Evolutionary conservation across 2,797 vertebrate species (phyloP).

Genomic region (Pempheris klunzingeri): DNA sequence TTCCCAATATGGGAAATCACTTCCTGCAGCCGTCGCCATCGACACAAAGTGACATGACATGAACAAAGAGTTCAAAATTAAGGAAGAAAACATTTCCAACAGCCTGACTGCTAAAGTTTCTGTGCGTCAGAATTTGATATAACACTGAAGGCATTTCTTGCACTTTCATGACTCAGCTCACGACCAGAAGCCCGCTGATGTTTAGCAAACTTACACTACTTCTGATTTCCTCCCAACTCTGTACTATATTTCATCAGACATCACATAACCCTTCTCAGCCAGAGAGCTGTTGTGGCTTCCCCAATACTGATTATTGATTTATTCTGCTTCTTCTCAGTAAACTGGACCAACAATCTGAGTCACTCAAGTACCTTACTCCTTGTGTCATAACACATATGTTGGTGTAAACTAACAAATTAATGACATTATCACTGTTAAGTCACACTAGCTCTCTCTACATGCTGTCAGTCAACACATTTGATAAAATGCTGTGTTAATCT

Average conservation of each 20-base stretch:
- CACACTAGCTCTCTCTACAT: neutral
- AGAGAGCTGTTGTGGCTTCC: too few species aligned
- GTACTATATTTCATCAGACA: too few species aligned
- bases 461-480: neutral
- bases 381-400: too few species aligned
- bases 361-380: too few species aligned
- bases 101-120: neutral
- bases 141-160: conserved; percentile 1
- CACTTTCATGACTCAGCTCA: neutral
- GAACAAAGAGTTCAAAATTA: neutral
- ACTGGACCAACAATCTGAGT: too few species aligned
- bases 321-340: neutral
- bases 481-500: neutral
- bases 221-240: neutral
- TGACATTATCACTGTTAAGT: too few species aligned
- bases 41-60: too few species aligned
- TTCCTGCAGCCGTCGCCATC: too few species aligned
- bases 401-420: too few species aligned
- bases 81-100: neutral
- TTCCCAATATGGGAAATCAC: too few species aligned
- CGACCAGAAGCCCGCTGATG: neutral
- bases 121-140: neutral
- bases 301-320: too few species aligned
- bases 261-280: too few species aligned
- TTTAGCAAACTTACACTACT: neutral